Evolutionary conservation across 1,140 invertebrate genomes (phyloP).

Genomic region (Pygmarrhopalites habei): DNA sequence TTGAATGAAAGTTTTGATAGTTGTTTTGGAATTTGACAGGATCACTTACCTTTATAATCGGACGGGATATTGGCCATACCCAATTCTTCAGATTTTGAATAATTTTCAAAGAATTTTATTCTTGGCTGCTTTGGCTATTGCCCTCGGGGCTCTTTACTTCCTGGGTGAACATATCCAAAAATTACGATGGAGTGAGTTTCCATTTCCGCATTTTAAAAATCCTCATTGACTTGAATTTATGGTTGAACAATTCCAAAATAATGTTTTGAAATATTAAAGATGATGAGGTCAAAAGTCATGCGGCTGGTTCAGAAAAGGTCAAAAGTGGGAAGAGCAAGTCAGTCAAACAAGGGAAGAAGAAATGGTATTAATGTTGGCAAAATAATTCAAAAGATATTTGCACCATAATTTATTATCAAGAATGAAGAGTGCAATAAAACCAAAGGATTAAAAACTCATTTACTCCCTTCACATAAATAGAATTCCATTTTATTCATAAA

Average conservation of each 20-base stretch:
- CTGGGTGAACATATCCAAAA: slow-evolving; percentile 62
- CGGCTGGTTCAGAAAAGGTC: no score
- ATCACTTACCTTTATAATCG: slow-evolving; percentile 63
- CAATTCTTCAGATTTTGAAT: slow-evolving; percentile 68
- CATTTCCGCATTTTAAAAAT: no score
- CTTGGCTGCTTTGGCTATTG: slow-evolving; percentile 54
- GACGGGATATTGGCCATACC: slow-evolving; percentile 77
- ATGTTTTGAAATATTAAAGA: no score
- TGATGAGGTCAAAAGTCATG: no score
- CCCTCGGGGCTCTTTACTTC: slow-evolving; percentile 56
- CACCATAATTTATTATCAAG: no score
- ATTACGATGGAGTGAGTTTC: slow-evolving; percentile 54
- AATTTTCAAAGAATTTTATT: slow-evolving; percentile 62
- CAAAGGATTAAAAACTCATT: background rate
- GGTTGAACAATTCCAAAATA: no score
- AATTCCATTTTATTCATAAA: background rate
- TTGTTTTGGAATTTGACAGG: slow-evolving; percentile 45
- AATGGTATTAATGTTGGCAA: no score
- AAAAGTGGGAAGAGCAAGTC: no score
- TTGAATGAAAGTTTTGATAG: background rate
- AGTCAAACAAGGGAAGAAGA: no score
- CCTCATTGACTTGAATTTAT: no score
- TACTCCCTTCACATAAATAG: background rate
- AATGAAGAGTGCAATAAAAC: no score
- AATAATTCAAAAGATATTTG: background rate